Base-by-base conservation (phyloP, 2,888 invertebrate species). In the Standfussiana lucernea region DNA sequence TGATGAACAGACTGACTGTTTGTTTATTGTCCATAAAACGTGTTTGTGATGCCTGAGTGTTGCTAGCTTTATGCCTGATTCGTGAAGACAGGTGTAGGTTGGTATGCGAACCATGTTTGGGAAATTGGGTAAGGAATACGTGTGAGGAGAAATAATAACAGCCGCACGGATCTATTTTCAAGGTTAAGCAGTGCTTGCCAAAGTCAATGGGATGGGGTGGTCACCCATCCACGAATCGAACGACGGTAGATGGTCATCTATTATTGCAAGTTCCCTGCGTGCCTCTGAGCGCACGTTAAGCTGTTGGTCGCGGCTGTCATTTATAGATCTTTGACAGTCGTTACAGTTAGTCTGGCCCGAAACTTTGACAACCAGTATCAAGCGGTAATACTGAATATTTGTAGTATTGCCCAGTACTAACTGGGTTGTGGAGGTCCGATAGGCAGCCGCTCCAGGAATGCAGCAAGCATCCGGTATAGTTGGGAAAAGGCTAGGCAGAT, bases 21-120 rank as follows among this genome's bases (percentile, higher is more conserved):
- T 67, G 75, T 83, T 83, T 79, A 80, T 72, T 64, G 72, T 62
- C 62, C 37, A 72, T 86, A 76, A 83, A 88, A 65, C 66, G 56
- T 75, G 67, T 79, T 77, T 84, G 71, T 75, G 66, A 72, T 50
- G 37, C 42, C 28, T n/a, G 47, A 66, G 61, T 82, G 70, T 85
- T 72, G 47, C 32, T 83, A 70, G 61, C 66, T 70, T 72, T 56
- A 62, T 61, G 18, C 37, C 15, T 61, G n/a, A 35, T 42, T 71
- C n/a, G 28, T 47, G 72, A 35, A n/a, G 59, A 64, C 65, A 69
- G 65, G 42, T 76, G 50, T 70, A 15, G 53, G 7, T 35, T 47
- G 67, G 13, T 42, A 59, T 71, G 10, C 18, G 28, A 28, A 24
- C 37, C 18, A 6, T 42, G 59, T 65, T 65, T 18, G 40, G 35